Conservation (phyloP, 2,797 vertebrate genomes). For the Thalassophryne amazonica region DNA sequence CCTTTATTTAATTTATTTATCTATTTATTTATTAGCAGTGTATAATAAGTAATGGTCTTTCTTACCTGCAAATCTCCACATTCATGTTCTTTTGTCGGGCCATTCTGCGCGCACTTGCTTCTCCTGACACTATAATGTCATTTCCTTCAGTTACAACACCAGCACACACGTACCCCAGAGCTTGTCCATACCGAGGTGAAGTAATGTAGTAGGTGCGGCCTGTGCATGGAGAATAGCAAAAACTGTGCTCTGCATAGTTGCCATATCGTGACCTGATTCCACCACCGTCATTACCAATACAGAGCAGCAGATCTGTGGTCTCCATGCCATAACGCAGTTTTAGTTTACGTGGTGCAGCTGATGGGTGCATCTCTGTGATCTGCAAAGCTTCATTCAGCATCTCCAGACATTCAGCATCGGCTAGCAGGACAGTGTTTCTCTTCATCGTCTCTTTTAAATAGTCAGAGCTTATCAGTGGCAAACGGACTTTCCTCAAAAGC, state of each 20-base stretch:
- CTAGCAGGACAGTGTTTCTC: conserved; percentile 87
- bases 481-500: conserved; percentile 89
- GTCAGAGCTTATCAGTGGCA: conserved; percentile 84
- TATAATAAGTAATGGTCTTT: too few relatives aligned
- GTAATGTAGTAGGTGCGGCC: conserved; percentile 88
- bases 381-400: conserved; percentile 87
- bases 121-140: conserved; percentile 89
- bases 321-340: conserved; percentile 97
- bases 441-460: conserved; percentile 85
- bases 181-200: conserved; percentile 91
- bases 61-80: conserved; percentile 92
- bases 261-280: conserved; percentile 90
- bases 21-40: too few relatives aligned
- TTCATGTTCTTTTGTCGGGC: conserved; percentile 85
- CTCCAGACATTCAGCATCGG: conserved; percentile 84
- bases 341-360: conserved; percentile 75
- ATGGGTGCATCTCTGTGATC: conserved; percentile 74
- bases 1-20: too few relatives aligned
- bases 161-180: conserved; percentile 85
- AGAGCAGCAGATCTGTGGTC: conserved; percentile 91
- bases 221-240: conserved; percentile 88
- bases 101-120: conserved; percentile 86
- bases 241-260: conserved; percentile 89
- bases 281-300: conserved; percentile 87
- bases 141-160: conserved; percentile 92